Base-by-base conservation (phyloP, 2,888 invertebrate genomes). In the Synanthedon vespiformis region DNA sequence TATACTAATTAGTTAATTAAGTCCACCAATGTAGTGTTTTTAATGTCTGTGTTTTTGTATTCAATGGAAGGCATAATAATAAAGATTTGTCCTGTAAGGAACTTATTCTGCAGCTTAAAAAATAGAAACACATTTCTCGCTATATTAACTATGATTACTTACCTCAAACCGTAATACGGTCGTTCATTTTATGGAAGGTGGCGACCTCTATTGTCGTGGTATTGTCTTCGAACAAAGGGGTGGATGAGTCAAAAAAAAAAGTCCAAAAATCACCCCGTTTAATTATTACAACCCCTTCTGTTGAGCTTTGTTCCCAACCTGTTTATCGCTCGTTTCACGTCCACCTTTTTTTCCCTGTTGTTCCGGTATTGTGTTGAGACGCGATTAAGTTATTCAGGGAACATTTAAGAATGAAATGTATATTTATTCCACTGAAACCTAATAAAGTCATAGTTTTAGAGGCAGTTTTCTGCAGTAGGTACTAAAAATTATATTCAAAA, bases 201-300 rank as follows among this genome's bases (percentile, higher is more conserved):
- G 61, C 57, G 60, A 59, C 60, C 60, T 61, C 63, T 61, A 63
- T 69, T 68, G 68, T 66, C 56, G 49, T 14, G 49, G 53, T 57
- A 57, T 69, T 69, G 68, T 69, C 58, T 58, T 41, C 27, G 18
- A 14, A 69, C 69, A 69, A 68, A 63, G 61, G 61, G 54, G 61
- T 53, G 57, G 62, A 56, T 57, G 34, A 57, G 65, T 59, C 61
- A 67, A 65, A 60, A 22, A 60, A 22, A 22, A 63, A 67, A 69
- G 64, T 67, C 63, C 56, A 68, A 69, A 67, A 69, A 69, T 68
- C 70, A 62, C 58, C 54, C 53, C 56, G 56, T 60, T 65, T 67
- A 65, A 69, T 68, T 66, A 67, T 62, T 61, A 57, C 61, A 62
- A 64, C 60, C 68, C 66, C 63, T 65, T 44, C 44, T 44, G 44